These are phyloP conservation scores for Gambusia yucatana DNA, from an alignment of 2,797 vertebrate species.

Conservation along the genomic window DNA sequence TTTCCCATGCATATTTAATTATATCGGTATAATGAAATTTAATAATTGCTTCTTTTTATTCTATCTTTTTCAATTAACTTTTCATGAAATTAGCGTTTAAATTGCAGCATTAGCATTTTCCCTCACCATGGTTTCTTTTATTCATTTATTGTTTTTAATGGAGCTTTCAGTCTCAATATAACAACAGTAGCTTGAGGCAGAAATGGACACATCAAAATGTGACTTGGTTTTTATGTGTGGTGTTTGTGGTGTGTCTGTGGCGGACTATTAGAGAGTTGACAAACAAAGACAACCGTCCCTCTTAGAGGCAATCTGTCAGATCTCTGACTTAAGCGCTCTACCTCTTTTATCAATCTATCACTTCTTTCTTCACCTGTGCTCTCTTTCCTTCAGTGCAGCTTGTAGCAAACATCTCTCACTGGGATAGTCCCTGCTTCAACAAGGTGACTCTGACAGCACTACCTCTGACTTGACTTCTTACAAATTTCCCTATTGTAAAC, in stretches of 20 bases:
- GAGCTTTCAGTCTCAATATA: slow-evolving; percentile 30
- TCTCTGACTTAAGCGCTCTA: slow-evolving; percentile 46
- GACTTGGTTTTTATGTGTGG: slow-evolving; percentile 9
- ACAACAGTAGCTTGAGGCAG: slow-evolving; percentile 17
- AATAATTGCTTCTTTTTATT: not conserved
- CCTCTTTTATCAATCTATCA: slow-evolving; percentile 59
- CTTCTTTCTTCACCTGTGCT: slow-evolving; percentile 27
- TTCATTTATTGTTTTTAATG: slow-evolving; percentile 10
- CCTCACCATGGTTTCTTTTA: slow-evolving; percentile 13
- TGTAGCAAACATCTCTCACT: slow-evolving; percentile 51
- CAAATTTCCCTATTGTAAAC: not conserved
- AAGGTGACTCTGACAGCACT: slow-evolving; percentile 74
- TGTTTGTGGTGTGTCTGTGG: slow-evolving; percentile 34
- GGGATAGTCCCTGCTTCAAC: slow-evolving; percentile 52
- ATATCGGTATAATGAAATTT: not conserved
- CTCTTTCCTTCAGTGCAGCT: slow-evolving; percentile 36
- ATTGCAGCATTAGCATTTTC: slow-evolving; percentile 9
- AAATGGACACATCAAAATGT: slow-evolving; percentile 31
- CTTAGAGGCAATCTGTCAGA: slow-evolving; percentile 75
- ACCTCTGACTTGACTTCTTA: slow-evolving; percentile 31
- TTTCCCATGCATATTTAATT: not conserved
- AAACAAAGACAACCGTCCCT: slow-evolving; percentile 71
- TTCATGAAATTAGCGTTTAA: not conserved
- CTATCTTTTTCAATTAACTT: not conserved
- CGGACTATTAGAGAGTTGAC: slow-evolving; percentile 47